These are phyloP conservation scores for Lasioglossum oenotherae DNA, from an alignment of 2,888 invertebrate genomes.

Conservation along the genomic window DNA sequence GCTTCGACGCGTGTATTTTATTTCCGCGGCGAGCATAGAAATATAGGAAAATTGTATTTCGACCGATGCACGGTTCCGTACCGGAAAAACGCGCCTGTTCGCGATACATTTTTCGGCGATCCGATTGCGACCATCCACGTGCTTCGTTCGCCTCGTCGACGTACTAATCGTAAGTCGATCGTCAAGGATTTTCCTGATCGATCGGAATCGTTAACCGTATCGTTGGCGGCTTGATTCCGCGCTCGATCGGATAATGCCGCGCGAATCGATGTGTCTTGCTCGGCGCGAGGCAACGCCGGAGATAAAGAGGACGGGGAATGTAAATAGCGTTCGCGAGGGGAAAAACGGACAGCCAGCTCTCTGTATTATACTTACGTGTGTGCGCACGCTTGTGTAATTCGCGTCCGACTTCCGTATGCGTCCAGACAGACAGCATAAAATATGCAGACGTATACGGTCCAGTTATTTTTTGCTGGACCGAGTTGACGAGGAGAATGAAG, in stretches of 20 bases:
- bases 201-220: not conserved
- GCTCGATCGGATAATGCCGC: not conserved
- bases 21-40: constrained; percentile 38
- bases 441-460: constrained; percentile 43
- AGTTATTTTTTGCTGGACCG: constrained; percentile 18
- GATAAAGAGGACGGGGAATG: not conserved
- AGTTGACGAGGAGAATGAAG: constrained; percentile 15
- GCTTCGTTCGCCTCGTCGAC: too few relatives aligned
- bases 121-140: not conserved
- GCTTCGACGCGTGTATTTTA: constrained; percentile 61
- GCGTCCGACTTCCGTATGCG: constrained; percentile 2
- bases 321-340: constrained; percentile 10
- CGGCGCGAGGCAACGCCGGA: not conserved
- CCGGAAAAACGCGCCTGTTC: not conserved
- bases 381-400: constrained; percentile 9
- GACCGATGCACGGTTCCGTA: not conserved
- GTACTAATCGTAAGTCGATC: not conserved
- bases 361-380: not conserved
- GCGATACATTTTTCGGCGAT: not conserved
- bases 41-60: constrained; percentile 56
- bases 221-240: not conserved
- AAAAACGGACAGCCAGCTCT: not conserved
- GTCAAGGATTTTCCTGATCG: not conserved
- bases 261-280: not conserved
- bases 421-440: constrained; percentile 3